A percentile compares a stretch with the other conserved stretches of the same genome.
Conservation (phyloP, 2,797 vertebrate species). For the Acridotheres tristis region DNA sequence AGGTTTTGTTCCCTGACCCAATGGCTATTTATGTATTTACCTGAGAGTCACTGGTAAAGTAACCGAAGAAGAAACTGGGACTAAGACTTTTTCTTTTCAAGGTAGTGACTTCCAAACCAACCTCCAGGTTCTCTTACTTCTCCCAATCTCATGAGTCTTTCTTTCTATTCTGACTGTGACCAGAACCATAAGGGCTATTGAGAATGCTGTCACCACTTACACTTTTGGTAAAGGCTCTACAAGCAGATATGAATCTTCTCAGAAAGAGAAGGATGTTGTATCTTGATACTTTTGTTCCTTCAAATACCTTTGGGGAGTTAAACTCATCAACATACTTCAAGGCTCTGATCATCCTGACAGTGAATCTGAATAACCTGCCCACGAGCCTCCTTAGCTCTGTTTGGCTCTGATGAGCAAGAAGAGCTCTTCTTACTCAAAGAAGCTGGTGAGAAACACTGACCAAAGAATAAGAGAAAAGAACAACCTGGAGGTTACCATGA, state of each 20-base stretch:
- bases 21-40: not conserved
- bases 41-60: not conserved
- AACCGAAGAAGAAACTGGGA: not conserved
- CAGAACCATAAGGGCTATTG: not conserved
- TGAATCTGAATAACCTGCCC: not conserved
- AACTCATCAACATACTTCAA: not conserved
- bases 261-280: not conserved
- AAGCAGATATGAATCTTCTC: not conserved
- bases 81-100: not conserved
- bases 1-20: not conserved
- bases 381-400: not conserved
- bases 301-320: not conserved
- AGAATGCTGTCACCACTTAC: not conserved
- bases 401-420: not conserved
- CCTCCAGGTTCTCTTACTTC: not conserved
- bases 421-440: not conserved
- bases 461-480: not conserved
- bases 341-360: not conserved
- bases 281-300: not conserved
- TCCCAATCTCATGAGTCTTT: not conserved
- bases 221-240: fast-evolving
- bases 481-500: fast-evolving
- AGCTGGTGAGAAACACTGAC: not conserved
- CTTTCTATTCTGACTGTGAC: not conserved
- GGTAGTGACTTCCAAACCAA: not conserved